A percentile compares a stretch with the other conserved stretches of the same genome.
These are phyloP conservation scores for Hydropotes inermis DNA, from an alignment of 2,113 vertebrate genomes.

Conservation along the genomic window DNA sequence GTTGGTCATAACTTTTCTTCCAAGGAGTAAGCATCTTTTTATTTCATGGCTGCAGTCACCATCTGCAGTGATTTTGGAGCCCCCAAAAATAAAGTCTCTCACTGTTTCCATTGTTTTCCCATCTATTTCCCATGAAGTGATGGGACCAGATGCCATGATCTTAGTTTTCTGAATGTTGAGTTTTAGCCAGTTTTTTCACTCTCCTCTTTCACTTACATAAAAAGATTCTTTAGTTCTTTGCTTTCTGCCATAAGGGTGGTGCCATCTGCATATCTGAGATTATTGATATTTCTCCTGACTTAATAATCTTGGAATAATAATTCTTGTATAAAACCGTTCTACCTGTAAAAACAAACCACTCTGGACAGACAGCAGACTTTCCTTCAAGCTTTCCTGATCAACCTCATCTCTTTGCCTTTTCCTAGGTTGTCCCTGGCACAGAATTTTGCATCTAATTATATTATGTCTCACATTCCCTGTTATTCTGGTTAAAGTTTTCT, in stretches of 20 bases:
- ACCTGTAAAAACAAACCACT: not conserved
- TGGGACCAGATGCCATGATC: not conserved
- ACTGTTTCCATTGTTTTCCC: not conserved
- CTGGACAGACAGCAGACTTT: not conserved
- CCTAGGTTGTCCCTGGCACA: not conserved
- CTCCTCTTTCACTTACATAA: not conserved
- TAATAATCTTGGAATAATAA: not conserved
- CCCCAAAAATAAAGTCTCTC: not conserved
- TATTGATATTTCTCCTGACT: not conserved
- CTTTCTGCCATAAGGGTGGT: not conserved
- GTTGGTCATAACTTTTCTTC: not conserved
- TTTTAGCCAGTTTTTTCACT: not conserved
- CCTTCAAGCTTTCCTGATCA: not conserved
- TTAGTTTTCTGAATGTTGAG: not conserved
- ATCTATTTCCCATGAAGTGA: not conserved
- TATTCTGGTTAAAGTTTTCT: not conserved
- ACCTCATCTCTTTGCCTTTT: not conserved
- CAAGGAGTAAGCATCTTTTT: not conserved
- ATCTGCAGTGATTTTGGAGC: not conserved
- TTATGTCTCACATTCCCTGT: not conserved
- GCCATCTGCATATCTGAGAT: not conserved
- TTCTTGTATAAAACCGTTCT: not conserved
- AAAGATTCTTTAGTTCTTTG: not conserved
- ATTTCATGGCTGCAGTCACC: not conserved
- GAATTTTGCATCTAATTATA: not conserved